A percentile compares a stretch with the other conserved stretches of the same genome.
These are phyloP conservation scores for Eupithecia subfuscata DNA, from an alignment of 2,888 invertebrate species.

Conservation along the genomic window DNA sequence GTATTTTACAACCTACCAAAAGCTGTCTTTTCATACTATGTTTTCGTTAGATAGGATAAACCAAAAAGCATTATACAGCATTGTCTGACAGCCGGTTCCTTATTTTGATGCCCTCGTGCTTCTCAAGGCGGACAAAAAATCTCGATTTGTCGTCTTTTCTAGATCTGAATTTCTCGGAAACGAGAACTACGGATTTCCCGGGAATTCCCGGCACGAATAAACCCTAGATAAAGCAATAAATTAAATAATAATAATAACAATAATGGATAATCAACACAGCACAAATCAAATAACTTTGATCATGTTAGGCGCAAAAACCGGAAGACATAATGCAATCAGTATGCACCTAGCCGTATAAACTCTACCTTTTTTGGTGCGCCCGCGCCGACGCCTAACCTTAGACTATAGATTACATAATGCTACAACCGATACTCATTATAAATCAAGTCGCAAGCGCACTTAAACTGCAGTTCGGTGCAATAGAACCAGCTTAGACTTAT, in stretches of 20 bases:
- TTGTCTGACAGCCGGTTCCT: no score
- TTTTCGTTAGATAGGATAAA: background rate
- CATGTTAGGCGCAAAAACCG: background rate
- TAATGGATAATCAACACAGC: no score
- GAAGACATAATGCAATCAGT: conserved; percentile 9
- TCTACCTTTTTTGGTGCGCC: conserved; percentile 42
- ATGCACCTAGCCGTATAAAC: background rate
- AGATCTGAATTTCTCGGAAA: background rate
- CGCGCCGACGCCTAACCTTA: conserved; percentile 39
- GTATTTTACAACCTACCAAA: background rate
- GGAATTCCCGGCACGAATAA: background rate
- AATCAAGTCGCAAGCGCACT: conserved; percentile 46
- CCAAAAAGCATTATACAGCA: background rate
- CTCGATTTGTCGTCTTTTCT: background rate
- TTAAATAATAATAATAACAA: no score
- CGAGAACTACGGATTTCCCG: no score
- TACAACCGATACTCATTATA: conserved; percentile 38
- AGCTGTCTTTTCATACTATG: background rate
- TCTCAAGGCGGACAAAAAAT: background rate
- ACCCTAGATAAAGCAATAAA: background rate
- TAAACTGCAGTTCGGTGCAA: conserved; percentile 45
- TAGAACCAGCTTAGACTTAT: conserved; percentile 52
- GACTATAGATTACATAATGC: conserved; percentile 4
- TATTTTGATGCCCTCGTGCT: background rate
- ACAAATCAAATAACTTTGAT: background rate